Evolutionary conservation across 2,113 vertebrate species (phyloP), one percentile per base, ranked within the genome.

Genomic region (Notarius lentiginosus): DNA sequence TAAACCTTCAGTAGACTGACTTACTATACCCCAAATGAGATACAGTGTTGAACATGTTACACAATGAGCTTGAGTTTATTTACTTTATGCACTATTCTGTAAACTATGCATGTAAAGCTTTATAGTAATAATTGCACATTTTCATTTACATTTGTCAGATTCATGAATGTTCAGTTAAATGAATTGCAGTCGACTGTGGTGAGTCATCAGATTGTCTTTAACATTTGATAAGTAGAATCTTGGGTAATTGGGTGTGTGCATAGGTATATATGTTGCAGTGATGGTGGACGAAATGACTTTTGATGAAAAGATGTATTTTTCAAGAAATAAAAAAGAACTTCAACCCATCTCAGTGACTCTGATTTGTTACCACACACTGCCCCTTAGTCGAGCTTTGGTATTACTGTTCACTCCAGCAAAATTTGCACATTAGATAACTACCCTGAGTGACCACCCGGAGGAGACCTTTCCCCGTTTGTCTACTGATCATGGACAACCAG

Each of bases 241-340:
- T n/a, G 53, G 9, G 83, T 75, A 84, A 53, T 89, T 88, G 88
- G 84, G 91, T 82, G 91, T 88, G 87, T 90, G 24, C 41, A 88
- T 91, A 14, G n/a, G 17, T 72, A 85, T 92, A 56, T 24, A 68
- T 84, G 77, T 87, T 79, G 34, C 82, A 88, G 86, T 72, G 84
- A 55, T 85, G 88, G 56, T 49, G 84, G 83, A n/a, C 55, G 70
- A 81, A 83, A 84, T 53, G 41, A 72, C 49, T 85, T 93, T 91
- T 90, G 70, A 91, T 34, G 81, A 76, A 63, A 61, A 84, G 55
- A 88, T 8, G 10, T 41, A 82, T 91, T 91, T 94, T 90, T 90
- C 91, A 89, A 86, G 41, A 24, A 95, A 94, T 93, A 94, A 94
- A 90, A 88, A 87, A 89, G 80, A 91, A 82, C 83, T 47, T 90